These are phyloP conservation scores for Erebia palarica DNA, from an alignment of 2,888 invertebrate genomes.

Conservation along the genomic window DNA sequence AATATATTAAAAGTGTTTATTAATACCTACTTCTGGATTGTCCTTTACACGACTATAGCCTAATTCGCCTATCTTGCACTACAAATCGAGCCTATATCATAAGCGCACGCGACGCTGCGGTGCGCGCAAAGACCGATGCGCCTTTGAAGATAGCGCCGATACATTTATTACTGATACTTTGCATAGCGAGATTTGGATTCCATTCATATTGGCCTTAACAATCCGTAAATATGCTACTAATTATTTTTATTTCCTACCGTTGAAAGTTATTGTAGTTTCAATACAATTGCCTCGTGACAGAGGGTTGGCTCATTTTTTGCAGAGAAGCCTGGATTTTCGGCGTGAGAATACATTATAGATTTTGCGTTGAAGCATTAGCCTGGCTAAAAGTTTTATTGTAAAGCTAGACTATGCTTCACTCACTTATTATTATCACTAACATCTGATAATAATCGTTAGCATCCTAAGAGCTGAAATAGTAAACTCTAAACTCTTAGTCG, in stretches of 20 bases:
- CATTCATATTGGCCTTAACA: slow-evolving; percentile 42
- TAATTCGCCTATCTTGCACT: slow-evolving; percentile 48
- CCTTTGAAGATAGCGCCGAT: slow-evolving; percentile 79
- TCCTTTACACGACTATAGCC: neutral
- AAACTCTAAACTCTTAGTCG: too few relatives aligned
- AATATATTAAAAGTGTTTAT: too few relatives aligned
- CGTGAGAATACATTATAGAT: too few relatives aligned
- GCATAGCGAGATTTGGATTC: slow-evolving; percentile 57
- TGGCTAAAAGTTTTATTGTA: too few relatives aligned
- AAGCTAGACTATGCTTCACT: too few relatives aligned
- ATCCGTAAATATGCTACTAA: slow-evolving; percentile 36
- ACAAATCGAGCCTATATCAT: slow-evolving; percentile 33
- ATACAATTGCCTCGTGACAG: neutral
- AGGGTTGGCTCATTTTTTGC: too few relatives aligned
- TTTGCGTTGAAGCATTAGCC: too few relatives aligned
- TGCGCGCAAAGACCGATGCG: slow-evolving; percentile 66
- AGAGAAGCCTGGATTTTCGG: too few relatives aligned
- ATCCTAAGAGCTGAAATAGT: too few relatives aligned
- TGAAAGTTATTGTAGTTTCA: slow-evolving; percentile 8
- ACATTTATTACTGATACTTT: slow-evolving; percentile 73
- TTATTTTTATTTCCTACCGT: slow-evolving; percentile 31
- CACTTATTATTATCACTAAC: too few relatives aligned
- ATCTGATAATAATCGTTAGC: too few relatives aligned
- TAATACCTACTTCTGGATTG: too few relatives aligned
- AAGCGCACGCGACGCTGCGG: slow-evolving; percentile 58